Evolutionary conservation across 2,888 invertebrate genomes (phyloP).

Genomic region (Aplocera efformata): DNA sequence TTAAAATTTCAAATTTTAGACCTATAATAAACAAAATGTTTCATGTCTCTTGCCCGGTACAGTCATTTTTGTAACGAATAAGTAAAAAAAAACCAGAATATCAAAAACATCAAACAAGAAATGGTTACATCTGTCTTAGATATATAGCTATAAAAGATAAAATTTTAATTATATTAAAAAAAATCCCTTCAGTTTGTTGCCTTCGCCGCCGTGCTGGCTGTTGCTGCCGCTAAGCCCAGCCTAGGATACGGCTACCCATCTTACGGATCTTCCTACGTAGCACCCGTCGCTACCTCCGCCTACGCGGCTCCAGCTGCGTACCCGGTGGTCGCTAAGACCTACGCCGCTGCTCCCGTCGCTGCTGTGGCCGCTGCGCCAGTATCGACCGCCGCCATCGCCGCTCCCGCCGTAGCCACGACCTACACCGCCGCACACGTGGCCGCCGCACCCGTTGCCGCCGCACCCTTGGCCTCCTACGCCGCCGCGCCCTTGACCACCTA

Average conservation of each 20-base stretch:
- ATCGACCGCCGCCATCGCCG: constrained; percentile 2
- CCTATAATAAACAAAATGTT: too few relatives aligned
- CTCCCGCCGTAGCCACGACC: constrained; percentile 13
- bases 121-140: too few relatives aligned
- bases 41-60: too few relatives aligned
- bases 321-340: constrained; percentile 2
- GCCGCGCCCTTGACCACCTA: constrained; percentile 9
- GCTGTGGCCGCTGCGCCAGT: constrained; percentile 5
- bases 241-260: constrained; percentile 4
- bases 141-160: too few relatives aligned
- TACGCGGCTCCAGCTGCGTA: constrained; percentile 9
- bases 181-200: constrained; percentile 39
- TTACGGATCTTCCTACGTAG: constrained; percentile 1
- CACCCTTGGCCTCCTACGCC: background rate
- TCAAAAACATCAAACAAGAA: too few relatives aligned
- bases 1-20: too few relatives aligned
- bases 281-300: constrained; percentile 1
- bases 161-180: too few relatives aligned
- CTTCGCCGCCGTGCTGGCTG: constrained; percentile 45
- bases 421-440: constrained; percentile 9
- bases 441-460: background rate
- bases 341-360: background rate
- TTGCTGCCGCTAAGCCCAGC: constrained; percentile 53
- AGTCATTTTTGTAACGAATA: too few relatives aligned
- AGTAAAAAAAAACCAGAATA: too few relatives aligned